Base-by-base conservation (phyloP, 2,113 vertebrate genomes). In the Pituophis catenifer region DNA sequence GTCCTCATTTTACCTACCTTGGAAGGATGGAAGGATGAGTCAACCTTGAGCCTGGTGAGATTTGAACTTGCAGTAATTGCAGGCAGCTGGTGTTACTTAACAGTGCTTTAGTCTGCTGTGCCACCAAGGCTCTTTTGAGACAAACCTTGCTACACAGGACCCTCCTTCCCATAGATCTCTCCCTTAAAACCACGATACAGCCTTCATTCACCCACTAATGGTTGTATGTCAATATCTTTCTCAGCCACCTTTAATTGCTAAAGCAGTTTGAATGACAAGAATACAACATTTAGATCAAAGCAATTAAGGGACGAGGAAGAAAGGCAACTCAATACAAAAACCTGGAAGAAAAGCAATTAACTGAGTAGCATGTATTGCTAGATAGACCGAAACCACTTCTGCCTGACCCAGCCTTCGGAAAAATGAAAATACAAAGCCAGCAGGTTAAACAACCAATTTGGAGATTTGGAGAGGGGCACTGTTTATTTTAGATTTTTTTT, bases 221-320 rank as follows among this genome's bases (percentile, higher is more conserved):
- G 29, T 29, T 50, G 29, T 0, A 48, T n/a, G 52, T 50, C 50
- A 93, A 75, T 8, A 50, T 38, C 53, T 58, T 75, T 90, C 86
- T 88, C 24, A 58, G 90, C 53, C 62, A 81, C 65, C 86, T 53
- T 62, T 89, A 81, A 93, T 0, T 58, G 90, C 53, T 81, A 91
- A 38, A 93, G 38, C 38, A 57, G 29, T 52, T 89, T 81, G 90
- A 89, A 91, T 50, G 93, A 50, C 86, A 93, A 93, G 93, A 89
- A 85, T 85, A 48, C 57, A 58, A 70, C 86, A 91, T 19, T n/a
- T n/a, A 59, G 38, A 91, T 91, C 86, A 89, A 93, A 81, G 53
- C 38, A 91, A 93, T 93, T 91, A 88, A 75, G 53, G 38, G 52
- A 13, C 44, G 65, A 81, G 54, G 54, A 91, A 89, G 17, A 70